These are phyloP conservation scores for Kryptolebias ocellatus DNA, from an alignment of 2,797 vertebrate genomes.

Conservation along the genomic window DNA sequence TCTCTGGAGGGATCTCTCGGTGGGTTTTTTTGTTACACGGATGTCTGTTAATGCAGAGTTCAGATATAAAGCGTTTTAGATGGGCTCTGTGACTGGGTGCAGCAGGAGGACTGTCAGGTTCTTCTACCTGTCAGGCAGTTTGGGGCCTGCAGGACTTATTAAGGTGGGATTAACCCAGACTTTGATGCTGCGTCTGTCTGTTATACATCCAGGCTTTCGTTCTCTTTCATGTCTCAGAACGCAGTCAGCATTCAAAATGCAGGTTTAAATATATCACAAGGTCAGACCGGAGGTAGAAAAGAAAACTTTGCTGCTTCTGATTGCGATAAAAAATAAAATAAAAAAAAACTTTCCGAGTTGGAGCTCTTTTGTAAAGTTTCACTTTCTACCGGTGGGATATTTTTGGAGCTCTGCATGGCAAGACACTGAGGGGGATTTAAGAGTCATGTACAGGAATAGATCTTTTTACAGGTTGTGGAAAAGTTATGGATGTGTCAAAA, in stretches of 20 bases:
- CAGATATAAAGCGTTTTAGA: slow-evolving; percentile 2
- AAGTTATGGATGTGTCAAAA: slow-evolving; percentile 37
- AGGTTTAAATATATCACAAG: slow-evolving; percentile 16
- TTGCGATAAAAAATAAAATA: slow-evolving; percentile 3
- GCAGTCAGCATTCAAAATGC: slow-evolving; percentile 28
- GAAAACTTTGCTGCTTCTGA: slow-evolving; percentile 32
- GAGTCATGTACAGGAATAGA: slow-evolving; percentile 48
- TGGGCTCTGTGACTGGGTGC: slow-evolving; percentile 5
- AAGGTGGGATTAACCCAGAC: slow-evolving; percentile 23
- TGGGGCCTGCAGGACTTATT: slow-evolving; percentile 36
- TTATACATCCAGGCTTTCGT: slow-evolving; percentile 39
- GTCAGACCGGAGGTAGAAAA: slow-evolving; percentile 37
- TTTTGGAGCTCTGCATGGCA: slow-evolving; percentile 34
- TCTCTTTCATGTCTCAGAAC: slow-evolving; percentile 35
- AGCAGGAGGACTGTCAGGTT: slow-evolving; percentile 15
- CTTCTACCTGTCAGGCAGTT: slow-evolving; percentile 36
- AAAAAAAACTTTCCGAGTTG: slow-evolving; percentile 32
- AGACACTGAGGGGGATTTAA: slow-evolving; percentile 25
- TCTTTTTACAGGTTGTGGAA: slow-evolving; percentile 50
- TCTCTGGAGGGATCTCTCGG: neutral
- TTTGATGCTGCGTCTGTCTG: slow-evolving; percentile 46
- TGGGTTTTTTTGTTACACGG: slow-evolving; percentile 1
- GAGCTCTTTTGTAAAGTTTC: slow-evolving; percentile 29
- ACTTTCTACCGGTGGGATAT: slow-evolving; percentile 28
- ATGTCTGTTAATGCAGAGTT: neutral